A percentile compares a stretch with the other conserved stretches of the same genome.
Conservation (phyloP, 2,113 vertebrate species). For the Progne subis region DNA sequence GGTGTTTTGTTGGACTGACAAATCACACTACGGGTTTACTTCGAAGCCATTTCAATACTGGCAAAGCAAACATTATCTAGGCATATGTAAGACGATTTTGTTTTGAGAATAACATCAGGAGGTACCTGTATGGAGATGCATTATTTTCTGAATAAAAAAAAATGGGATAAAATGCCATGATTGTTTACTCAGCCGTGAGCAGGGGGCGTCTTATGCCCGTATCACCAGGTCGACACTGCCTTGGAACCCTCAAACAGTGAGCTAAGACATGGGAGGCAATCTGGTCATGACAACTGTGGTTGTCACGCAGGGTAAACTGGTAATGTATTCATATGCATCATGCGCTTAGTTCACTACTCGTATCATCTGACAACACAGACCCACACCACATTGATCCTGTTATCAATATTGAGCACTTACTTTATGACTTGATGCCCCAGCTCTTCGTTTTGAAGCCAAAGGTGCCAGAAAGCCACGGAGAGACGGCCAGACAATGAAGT, state of each 20-base stretch:
- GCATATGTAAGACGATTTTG: not conserved
- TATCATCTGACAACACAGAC: not conserved
- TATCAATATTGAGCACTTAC: not conserved
- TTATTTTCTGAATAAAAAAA: not conserved
- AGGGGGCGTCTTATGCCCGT: not conserved
- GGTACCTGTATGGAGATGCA: not conserved
- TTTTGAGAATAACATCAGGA: not conserved
- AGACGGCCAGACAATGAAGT: not conserved
- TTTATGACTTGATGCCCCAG: not conserved
- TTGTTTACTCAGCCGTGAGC: not conserved
- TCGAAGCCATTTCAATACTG: constrained; percentile 2
- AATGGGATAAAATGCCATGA: not conserved
- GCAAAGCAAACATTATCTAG: not conserved
- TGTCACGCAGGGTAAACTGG: not conserved
- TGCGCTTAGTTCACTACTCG: not conserved
- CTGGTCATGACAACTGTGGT: not conserved
- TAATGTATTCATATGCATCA: not conserved
- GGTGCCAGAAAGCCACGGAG: not conserved
- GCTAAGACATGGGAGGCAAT: not conserved
- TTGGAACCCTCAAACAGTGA: not conserved
- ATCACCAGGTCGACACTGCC: not conserved
- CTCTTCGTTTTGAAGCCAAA: not conserved
- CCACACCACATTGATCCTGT: not conserved
- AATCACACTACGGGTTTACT: not conserved
- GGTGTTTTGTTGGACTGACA: not conserved